phyloP scores from a whole-genome alignment of 2,888 invertebrate genomes.

The Sabatieria punctata region DNA sequence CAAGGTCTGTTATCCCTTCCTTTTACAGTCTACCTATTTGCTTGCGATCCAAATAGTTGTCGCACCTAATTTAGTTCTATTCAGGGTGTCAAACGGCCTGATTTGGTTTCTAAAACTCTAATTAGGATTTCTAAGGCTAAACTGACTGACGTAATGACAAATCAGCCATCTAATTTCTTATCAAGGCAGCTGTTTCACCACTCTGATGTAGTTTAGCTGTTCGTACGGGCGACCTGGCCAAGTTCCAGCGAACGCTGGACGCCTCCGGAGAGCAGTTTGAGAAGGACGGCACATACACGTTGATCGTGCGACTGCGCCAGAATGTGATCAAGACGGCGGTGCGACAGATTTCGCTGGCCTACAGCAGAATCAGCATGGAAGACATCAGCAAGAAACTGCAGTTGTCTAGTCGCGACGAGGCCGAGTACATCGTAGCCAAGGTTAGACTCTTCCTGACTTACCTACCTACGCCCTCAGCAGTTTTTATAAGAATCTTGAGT shows the following conservation, averaged over 20 bases:
- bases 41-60: background rate
- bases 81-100: no score
- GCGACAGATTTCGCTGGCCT: conserved; percentile 81
- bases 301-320: conserved; percentile 83
- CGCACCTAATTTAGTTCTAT: background rate
- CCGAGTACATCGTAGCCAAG: conserved; percentile 95
- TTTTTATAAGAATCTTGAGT: no score
- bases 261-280: conserved; percentile 64
- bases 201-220: no score
- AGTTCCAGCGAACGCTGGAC: conserved; percentile 79
- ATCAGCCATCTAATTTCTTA: no score
- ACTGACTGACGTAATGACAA: no score
- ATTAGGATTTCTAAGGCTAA: no score
- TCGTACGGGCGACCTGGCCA: conserved; percentile 74
- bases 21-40: background rate
- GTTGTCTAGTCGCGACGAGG: conserved; percentile 78
- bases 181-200: no score
- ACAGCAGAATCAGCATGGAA: conserved; percentile 80
- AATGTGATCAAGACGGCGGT: conserved; percentile 88
- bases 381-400: conserved; percentile 87
- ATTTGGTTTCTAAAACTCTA: no score
- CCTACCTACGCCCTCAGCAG: no score
- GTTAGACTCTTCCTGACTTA: no score
- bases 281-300: conserved; percentile 78
- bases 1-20: conserved; percentile 43